Base-by-base conservation (phyloP, 2,113 vertebrate species). In the Ranitomeya imitator region DNA sequence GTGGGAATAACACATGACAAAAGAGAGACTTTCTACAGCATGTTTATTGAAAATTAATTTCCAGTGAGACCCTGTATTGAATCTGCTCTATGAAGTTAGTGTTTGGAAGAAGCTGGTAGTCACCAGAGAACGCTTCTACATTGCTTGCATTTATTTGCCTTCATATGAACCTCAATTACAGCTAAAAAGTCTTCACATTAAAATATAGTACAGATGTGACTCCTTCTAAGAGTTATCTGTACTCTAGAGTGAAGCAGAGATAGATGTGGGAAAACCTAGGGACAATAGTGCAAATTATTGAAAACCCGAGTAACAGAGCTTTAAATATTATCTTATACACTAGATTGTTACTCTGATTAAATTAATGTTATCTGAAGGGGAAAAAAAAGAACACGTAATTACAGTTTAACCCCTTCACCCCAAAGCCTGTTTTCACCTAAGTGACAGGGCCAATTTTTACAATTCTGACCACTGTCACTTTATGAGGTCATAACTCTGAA, bases 111-210 rank as follows among this genome's bases (percentile, higher is more conserved):
- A 93, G 91, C 92, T 45, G 78, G 88, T 87, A 90, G 93, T 92
- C 94, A 91, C 95, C 91, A 81, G 95, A 94, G 95, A 94, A 92
- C 79, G 86, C 93, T 94, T 93, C 93, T 93, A 91, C 93, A 93
- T 94, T 95, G 94, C 93, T 91, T 80, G 91, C 91, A 91, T 94
- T 96, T 95, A 95, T 95, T 94, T 95, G 94, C 93, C 94, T 95
- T 94, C 93, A 93, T 94, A 93, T 0, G 0, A 92, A 94, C 90
- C 93, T 93, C 93, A 95, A 92, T 94, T 95, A 94, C 94, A 95
- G 94, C 94, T 94, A 96, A 92, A 86, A 86, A 79, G 92, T 89
- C 90, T 94, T 93, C 18, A 93, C 93, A 93, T 92, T 95, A 95
- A 94, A 95, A 94, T 93, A 94, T 91, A 90, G 92, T 91, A 63